Evolutionary conservation across 2,797 vertebrate species (phyloP), one percentile per base, ranked within the genome.

Genomic region (Falco rusticolus): DNA sequence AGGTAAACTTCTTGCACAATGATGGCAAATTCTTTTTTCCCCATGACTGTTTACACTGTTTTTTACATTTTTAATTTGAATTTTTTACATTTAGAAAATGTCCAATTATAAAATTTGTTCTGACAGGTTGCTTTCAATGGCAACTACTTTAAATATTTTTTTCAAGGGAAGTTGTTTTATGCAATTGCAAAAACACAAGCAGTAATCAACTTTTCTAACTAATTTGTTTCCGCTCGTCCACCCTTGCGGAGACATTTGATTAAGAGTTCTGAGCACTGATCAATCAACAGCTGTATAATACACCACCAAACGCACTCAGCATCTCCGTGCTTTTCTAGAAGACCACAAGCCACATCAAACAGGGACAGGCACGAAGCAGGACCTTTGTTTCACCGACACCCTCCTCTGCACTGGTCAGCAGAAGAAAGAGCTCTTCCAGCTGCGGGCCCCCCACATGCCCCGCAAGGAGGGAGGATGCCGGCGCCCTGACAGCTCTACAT

Each of bases 401-500:
- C 24, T 61, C 37, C 24, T 51, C 37, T 37, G 37, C 81, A 31
- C 8, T 18, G 50, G 26, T 31, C 43, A 56, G 48, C 28, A 70
- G 17, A 45, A 31, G 56, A 51, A 9, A 3, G 17, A 82, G 47
- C 22, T 60, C 65, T 70, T 11, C 48, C 57, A 59, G 48, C 11
- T 29, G 70, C 21, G 5, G 15, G n/a, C 4, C 16, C 16, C 5
- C n/a, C 5, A 4, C 0, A 1, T 3, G 11, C 14, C 57, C 15
- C 17, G 31, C 4, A 4, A 81, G 33, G 39, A 37, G 19, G 5
- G 28, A 48, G 5, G 14, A 3, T 10, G 19, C 17, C 33, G 16
- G 24, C 10, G 7, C 26, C 53, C 33, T 16, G 1, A 14, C 0
- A 37, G 28, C 47, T 65, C 63, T 47, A 25, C 51, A 33, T 22